Base-by-base conservation (phyloP, 2,888 invertebrate species). In the Lithosia quadra region DNA sequence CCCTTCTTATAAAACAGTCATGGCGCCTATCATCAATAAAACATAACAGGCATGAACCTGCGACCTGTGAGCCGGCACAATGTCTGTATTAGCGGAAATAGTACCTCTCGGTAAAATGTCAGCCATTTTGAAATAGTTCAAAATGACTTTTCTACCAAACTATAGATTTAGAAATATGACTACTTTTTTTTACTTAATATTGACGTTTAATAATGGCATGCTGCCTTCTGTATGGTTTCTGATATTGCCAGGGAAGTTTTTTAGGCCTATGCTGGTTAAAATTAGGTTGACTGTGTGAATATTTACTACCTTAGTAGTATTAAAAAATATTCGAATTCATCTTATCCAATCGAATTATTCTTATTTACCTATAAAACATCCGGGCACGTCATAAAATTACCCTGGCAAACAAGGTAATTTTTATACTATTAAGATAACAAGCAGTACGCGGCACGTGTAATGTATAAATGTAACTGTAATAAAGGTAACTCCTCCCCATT, bases 71-170 rank as follows among this genome's bases (percentile, higher is more conserved):
- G 22, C 60, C 1, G 18, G n/a, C 13, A 34, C 28, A 34, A 33
- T 21, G 65, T 58, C n/a, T 49, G 21, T 59, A 21, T 66, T 49
- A 49, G 43, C 58, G 36, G 28, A 61, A 55, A 61, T 67, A 15
- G 9, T 53, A 53, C 28, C 28, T 21, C 36, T 39, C 59, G n/a
- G n/a, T 55, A 1, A 69, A 74, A 76, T 78, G 76, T 72, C 74
- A 39, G 64, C 28, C 22, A 15, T 58, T 9, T 3, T 77, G 71
- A 69, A 71, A 76, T 63, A n/a, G n/a, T 71, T 72, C n/a, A n/a
- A n/a, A n/a, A n/a, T 67, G 53, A 63, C 58, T 28, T 55, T 60
- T 59, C 28, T 34, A 59, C n/a, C 49, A 43, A 28, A 60, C 22
- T 39, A 33, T 28, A 13, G 5, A 34, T 34, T 34, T 34, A 34